Base-by-base conservation (phyloP, 1,140 invertebrate genomes). In the Rhyzopertha dominica region DNA sequence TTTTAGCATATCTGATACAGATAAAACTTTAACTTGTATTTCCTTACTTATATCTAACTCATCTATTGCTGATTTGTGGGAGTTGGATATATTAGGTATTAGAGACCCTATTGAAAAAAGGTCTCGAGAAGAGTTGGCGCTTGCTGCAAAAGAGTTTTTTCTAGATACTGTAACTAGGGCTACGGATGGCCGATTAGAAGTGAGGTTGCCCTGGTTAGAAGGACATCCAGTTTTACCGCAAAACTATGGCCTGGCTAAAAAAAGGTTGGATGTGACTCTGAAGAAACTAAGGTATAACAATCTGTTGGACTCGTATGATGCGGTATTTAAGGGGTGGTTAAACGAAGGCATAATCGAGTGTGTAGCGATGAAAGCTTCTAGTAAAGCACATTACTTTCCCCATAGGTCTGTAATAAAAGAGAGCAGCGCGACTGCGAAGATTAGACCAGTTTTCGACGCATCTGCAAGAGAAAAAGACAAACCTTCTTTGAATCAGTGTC, bases 401-500 rank as follows among this genome's bases (percentile, higher is more conserved):
- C 58, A 61, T 44, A 30, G 47, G n/a, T 30, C 42, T 0, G 43
- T 56, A 5, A 37, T 54, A 4, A 56, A 54, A 35, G 28, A 37
- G n/a, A 19, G 24, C 10, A 47, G 42, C 12, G 32, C 30, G 8
- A 58, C 51, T 1, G 53, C 50, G 1, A 29, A 26, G 12, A 22
- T 56, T 4, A 14, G 53, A 8, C 51, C 53, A 1, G 47, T 58
- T 12, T 58, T 49, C 25, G 53, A 58, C 34, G 53, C 51, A 5
- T 47, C 62, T 1, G 56, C 63, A 3, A 30, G 38, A n/a, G 53
- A 51, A 17, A 26, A 35, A 18, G 43, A 40, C 20, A 36, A 47
- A 10, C 51, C 58, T 7, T 67, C 66, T 0, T 50, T 68, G 5
- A 71, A 70, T 49, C 42, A 66, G n/a, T 70, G 60, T 44, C 36